Evolutionary conservation across 1,140 invertebrate species (phyloP), one percentile per base, ranked within the genome.

Genomic region (Drosophila nebulosa): DNA sequence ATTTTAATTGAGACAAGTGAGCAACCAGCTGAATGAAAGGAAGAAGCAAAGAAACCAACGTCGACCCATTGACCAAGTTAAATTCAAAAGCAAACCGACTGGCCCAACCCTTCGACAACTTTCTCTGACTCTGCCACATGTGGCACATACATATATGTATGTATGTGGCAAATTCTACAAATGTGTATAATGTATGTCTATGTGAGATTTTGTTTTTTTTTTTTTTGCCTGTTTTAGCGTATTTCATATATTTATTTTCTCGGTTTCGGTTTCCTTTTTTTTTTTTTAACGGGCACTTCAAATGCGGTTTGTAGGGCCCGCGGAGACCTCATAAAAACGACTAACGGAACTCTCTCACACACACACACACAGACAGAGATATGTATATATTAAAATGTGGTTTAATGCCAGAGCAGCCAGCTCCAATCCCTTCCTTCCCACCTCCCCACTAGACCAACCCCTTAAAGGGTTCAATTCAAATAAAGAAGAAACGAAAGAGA

Each of bases 11-110:
- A 46, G 16, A 46, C 18, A 46, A 24, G 18, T 14, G 57, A 24
- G 27, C 50, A 46, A 21, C 35, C 35, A 73, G 58, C 55, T 58
- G 27, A 59, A 56, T 36, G 55, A 22, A 62, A 24, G 12, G 21
- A 26, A 61, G 51, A 53, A 51, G 56, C n/a, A 42, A 74, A 74
- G 64, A 62, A 73, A 58, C 74, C 70, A 66, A 74, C 63, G 70
- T 61, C 81, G 83, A 86, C 83, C 83, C 78, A 86, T 86, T 86
- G 83, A 88, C 83, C 83, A 88, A 86, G 71, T 86, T 86, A 67
- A 69, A 46, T 46, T 6, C 16, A 46, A 46, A 46, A 46, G 21
- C 14, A 46, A 21, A 10, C 16, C 18, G 7, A 21, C 39, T 21
- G 16, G 16, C 16, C 16, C 22, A 55, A 56, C 56, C 35, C 56